These are phyloP conservation scores for Eriocheir sinensis DNA, from an alignment of 1,140 invertebrate species.

Conservation along the genomic window DNA sequence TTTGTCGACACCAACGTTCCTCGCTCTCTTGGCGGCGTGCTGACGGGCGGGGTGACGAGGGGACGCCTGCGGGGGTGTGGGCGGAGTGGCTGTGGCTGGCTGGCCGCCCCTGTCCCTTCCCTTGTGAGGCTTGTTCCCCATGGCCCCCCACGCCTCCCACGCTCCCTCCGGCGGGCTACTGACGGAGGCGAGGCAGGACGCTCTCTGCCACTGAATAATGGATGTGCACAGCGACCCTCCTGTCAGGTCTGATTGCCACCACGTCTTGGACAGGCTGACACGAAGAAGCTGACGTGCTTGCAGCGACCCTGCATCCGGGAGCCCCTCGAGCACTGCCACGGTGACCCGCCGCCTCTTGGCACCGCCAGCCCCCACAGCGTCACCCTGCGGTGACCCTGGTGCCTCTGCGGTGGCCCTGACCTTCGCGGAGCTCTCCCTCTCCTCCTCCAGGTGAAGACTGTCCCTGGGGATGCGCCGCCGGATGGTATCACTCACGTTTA, in stretches of 20 bases:
- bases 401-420: conserved; percentile 4
- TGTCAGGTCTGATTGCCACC: background rate
- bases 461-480: conserved; percentile 64
- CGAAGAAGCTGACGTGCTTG: background rate
- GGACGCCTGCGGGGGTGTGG: background rate
- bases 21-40: background rate
- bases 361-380: background rate
- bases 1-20: background rate
- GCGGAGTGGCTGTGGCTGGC: background rate
- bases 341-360: conserved; percentile 33
- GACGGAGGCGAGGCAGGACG: background rate
- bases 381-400: background rate
- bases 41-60: background rate
- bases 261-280: background rate
- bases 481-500: conserved; percentile 73
- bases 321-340: conserved; percentile 32
- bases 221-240: background rate
- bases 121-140: conserved; percentile 71
- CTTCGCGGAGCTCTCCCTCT: background rate
- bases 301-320: background rate
- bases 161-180: conserved; percentile 36
- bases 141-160: background rate
- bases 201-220: background rate
- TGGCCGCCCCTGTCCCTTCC: background rate
- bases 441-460: conserved; percentile 63